Base-by-base conservation (phyloP, 1,140 invertebrate species). In the Drosophila melanica region DNA sequence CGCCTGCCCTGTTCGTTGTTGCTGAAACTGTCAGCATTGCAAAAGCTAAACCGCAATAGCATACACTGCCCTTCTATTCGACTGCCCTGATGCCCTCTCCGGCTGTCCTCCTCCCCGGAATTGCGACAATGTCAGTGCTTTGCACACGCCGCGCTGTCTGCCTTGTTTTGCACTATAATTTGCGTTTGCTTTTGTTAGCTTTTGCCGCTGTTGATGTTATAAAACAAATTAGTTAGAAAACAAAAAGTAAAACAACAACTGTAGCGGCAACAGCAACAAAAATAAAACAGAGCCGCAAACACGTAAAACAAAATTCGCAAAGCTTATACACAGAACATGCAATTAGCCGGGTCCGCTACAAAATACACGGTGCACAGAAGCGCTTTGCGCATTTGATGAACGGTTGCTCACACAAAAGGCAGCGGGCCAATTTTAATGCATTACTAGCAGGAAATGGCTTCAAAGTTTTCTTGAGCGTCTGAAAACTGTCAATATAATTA, bases 191-290 rank as follows among this genome's bases (percentile, higher is more conserved):
- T 82, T 75, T 71, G 71, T 71, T 65, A 45, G 77, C 60, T 70
- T 67, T 76, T 64, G 39, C 72, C 63, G 50, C 71, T 75, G 64
- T 82, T 76, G 79, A 77, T 86, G 86, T 89, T 86, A 86, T 79
- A 86, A 82, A 86, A 86, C 82, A 87, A 86, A 86, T 86, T 86
- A 87, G 82, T 77, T 76, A 66, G 79, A 76, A 87, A 70, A 72
- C 62, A 73, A 76, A 78, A 79, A 14, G n/a, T 54, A 55, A 63
- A 79, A 60, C 60, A 76, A 30, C 23, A 71, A 73, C 39, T 35
- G 48, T 1, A 58, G 16, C 27, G 14, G 11, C 39, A 57, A 42
- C 23, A 23, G 20, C 18, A 57, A 23, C 41, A 59, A 58, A 30
- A 57, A 55, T 55, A 57, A 71, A 65, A 66, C 57, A 66, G 44